Percentiles rank a stretch among this genome's conserved stretches.
Conservation (phyloP, 2,888 invertebrate species). For the Volucella inanis region DNA sequence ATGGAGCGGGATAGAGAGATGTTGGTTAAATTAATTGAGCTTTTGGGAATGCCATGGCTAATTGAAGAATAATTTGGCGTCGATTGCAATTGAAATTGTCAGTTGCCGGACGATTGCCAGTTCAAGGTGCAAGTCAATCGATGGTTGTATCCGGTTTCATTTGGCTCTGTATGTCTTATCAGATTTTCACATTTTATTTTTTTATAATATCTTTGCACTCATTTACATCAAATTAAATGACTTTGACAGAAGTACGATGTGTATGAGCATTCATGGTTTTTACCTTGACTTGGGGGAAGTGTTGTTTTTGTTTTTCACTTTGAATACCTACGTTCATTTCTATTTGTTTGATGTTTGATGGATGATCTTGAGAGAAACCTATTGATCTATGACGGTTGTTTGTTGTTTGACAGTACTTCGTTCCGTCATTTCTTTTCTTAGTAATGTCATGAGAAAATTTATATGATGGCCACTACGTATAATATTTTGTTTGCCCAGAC, state of each 20-base stretch:
- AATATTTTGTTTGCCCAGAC: neutral
- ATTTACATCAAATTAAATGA: conserved; percentile 17
- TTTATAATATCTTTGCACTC: neutral
- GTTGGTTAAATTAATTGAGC: conserved; percentile 43
- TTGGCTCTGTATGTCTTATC: neutral
- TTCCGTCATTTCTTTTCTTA: no score
- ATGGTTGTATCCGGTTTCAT: conserved; percentile 28
- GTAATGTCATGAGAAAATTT: no score
- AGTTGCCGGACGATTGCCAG: conserved; percentile 8
- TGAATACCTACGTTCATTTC: neutral
- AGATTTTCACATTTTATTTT: conserved; percentile 4
- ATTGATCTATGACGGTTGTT: neutral
- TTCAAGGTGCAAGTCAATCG: conserved; percentile 20
- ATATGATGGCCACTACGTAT: no score
- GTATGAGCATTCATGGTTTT: neutral
- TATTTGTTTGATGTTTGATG: no score
- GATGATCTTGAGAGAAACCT: neutral
- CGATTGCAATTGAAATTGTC: conserved; percentile 45
- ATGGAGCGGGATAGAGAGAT: no score
- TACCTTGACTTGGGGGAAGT: conserved; percentile 5
- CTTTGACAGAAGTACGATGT: conserved; percentile 3
- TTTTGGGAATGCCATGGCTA: conserved; percentile 42
- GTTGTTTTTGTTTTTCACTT: neutral
- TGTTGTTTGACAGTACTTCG: no score
- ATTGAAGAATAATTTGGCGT: conserved; percentile 42